A percentile compares a stretch with the other conserved stretches of the same genome.
Evolutionary conservation across 2,888 invertebrate species (phyloP).

Genomic region (Orchesellides sinensis): DNA sequence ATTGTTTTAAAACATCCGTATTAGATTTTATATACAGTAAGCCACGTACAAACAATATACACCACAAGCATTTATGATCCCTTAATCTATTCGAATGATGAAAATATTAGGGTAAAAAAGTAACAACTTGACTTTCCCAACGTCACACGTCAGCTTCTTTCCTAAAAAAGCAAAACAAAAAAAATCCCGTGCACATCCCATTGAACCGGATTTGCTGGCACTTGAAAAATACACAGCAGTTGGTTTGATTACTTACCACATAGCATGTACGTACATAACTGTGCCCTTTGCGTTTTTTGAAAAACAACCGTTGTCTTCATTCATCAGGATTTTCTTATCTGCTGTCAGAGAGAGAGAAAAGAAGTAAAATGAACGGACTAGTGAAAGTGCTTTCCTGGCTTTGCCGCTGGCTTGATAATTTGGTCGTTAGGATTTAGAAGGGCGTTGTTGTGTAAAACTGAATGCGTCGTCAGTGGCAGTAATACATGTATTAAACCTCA

Average conservation of each 20-base stretch:
- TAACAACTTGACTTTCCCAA: too few species aligned
- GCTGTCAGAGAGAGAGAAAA: conserved; percentile 65
- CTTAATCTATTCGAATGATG: too few species aligned
- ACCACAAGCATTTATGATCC: too few species aligned
- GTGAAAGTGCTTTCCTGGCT: conserved; percentile 74
- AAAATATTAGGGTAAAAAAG: too few species aligned
- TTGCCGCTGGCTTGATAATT: conserved; percentile 76
- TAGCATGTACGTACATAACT: too few species aligned
- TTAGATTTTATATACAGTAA: too few species aligned
- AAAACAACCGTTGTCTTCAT: conserved; percentile 76
- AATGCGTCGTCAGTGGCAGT: conserved; percentile 69
- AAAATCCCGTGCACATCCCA: background rate
- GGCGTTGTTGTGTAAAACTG: conserved; percentile 75
- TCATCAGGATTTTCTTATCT: conserved; percentile 76
- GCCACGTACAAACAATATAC: too few species aligned
- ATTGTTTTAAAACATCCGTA: too few species aligned
- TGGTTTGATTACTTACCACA: conserved; percentile 6
- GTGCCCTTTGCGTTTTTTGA: conserved; percentile 66
- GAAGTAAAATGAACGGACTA: conserved; percentile 44
- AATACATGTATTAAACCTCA: conserved; percentile 52
- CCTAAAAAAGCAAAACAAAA: background rate
- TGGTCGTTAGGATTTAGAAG: conserved; percentile 76
- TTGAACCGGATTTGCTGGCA: background rate
- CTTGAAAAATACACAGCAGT: conserved; percentile 1
- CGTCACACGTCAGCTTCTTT: too few species aligned